Evolutionary conservation across 1,140 invertebrate genomes (phyloP), one percentile per base, ranked within the genome.

Genomic region (Teleopsis dalmanni): DNA sequence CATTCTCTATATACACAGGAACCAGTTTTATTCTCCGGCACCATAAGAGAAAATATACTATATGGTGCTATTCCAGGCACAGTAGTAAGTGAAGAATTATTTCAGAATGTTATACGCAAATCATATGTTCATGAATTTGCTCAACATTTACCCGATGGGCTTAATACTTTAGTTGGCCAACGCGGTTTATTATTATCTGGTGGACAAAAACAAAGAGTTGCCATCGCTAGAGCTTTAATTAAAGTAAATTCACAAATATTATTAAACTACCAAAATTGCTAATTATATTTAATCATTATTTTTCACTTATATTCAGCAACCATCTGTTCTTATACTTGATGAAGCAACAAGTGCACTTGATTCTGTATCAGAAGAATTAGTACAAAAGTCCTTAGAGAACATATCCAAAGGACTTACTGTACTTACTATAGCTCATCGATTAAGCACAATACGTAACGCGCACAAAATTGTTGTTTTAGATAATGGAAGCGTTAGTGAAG

Each of bases 341-440:
- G 90, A 93, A 78, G 90, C 89, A 23, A 93, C 88, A 40, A 93
- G 90, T 77, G 92, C 93, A 1, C 69, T 97, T 52, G 92, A 96
- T 73, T 81, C 91, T 0, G 86, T 92, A 59, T 95, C 90, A 8
- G 93, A 96, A 73, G 80, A 80, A 62, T 75, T 90, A 56, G 89
- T 95, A 4, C 89, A 92, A 60, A 83, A 88, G 61, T 88, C 91
- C 6, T 69, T 95, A 18, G 90, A 94, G 57, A 76, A 81, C 40
- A 84, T 90, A 3, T 81, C 87, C 40, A 80, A 83, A 73, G 88
- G 87, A 18, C 79, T 91, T 37, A 96, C 93, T 2, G 88, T 95
- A 1, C 69, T 96, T 5, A 91, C 91, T 0, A 95, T 97, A 54
- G 93, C 94, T 10, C 93, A 96, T 64, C 76, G 94, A 45, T 73